phyloP scores from a whole-genome alignment of 1,140 invertebrate species.

The Onthophagus taurus region DNA sequence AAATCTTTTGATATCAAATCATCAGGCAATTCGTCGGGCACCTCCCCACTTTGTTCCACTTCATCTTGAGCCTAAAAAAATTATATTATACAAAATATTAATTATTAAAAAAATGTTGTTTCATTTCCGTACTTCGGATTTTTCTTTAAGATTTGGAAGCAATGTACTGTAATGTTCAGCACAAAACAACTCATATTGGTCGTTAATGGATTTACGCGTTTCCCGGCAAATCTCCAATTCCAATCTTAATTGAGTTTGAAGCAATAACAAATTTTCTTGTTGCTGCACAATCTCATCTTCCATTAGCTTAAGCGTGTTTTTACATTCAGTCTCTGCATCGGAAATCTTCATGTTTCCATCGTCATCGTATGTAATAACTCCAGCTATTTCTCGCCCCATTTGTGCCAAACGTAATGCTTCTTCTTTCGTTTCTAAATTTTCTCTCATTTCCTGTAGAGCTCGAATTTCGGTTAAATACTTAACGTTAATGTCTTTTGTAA shows the following conservation, averaged over 20 bases:
- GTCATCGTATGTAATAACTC: constrained; percentile 13
- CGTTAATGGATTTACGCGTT: constrained; percentile 17
- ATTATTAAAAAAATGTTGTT: neutral
- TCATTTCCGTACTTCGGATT: neutral
- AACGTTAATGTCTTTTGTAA: constrained; percentile 9
- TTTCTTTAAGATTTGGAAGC: constrained; percentile 12
- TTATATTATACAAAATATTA: neutral
- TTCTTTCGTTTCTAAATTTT: neutral
- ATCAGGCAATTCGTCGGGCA: neutral
- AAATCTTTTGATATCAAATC: neutral
- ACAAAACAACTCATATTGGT: constrained; percentile 25
- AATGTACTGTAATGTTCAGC: constrained; percentile 18
- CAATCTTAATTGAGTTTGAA: constrained; percentile 24
- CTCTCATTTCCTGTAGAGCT: constrained; percentile 7
- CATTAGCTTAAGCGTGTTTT: constrained; percentile 14
- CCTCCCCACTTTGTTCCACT: neutral
- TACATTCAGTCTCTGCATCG: constrained; percentile 16
- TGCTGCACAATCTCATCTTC: constrained; percentile 18
- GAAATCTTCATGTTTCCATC: constrained; percentile 9
- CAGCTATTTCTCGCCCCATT: constrained; percentile 19
- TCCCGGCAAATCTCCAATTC: constrained; percentile 16
- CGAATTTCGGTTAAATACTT: constrained; percentile 13
- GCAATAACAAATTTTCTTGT: constrained; percentile 24
- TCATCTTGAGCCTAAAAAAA: neutral
- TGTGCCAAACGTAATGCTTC: constrained; percentile 12